Evolutionary conservation across 2,888 invertebrate species (phyloP).

Genomic region (Aphodius sticticus): DNA sequence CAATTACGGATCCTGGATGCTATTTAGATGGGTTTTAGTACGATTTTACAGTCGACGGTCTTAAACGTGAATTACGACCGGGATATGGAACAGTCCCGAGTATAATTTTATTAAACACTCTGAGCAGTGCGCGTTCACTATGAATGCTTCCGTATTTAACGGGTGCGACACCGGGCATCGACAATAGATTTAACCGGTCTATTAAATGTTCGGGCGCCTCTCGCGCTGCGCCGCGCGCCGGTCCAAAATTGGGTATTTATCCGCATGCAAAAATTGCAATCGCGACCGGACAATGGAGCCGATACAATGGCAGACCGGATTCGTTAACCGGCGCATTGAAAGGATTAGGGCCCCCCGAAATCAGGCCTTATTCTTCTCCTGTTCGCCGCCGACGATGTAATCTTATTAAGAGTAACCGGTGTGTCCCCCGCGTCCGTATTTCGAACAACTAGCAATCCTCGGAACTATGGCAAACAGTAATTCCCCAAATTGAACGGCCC

Average conservation of each 20-base stretch:
- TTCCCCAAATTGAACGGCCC: conserved; percentile 4
- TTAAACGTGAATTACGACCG: too few species aligned
- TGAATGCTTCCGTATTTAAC: neutral
- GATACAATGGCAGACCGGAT: neutral
- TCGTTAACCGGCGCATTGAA: conserved; percentile 22
- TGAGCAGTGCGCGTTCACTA: neutral
- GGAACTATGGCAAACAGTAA: conserved; percentile 4
- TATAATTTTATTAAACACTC: neutral
- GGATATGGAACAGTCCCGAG: too few species aligned
- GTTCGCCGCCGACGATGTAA: conserved; percentile 16
- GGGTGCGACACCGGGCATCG: neutral
- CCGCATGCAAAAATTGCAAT: neutral
- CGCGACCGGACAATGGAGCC: neutral
- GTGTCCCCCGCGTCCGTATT: neutral
- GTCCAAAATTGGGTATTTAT: neutral
- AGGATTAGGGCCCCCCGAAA: conserved; percentile 14
- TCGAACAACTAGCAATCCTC: neutral
- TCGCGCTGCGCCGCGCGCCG: neutral
- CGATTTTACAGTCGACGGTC: too few species aligned
- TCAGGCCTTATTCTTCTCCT: conserved; percentile 21
- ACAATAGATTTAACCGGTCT: neutral
- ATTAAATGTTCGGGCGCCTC: neutral
- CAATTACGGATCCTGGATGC: too few species aligned
- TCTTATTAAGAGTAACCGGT: conserved; percentile 23
- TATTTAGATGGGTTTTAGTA: too few species aligned